Base-by-base conservation (phyloP, 2,888 invertebrate species). In the Balanococcus diminutus region DNA sequence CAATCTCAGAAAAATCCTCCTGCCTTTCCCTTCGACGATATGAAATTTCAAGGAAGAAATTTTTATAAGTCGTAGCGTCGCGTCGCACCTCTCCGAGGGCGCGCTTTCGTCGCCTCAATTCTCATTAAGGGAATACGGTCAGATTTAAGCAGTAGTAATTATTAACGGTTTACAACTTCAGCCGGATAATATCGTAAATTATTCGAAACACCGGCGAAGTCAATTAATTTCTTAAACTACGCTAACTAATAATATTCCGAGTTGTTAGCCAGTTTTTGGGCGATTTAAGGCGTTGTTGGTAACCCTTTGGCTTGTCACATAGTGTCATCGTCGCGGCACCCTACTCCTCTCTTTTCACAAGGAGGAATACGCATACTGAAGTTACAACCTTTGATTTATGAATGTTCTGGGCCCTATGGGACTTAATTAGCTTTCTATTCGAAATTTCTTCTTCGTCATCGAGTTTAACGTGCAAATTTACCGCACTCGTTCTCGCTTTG, bases 361-460 rank as follows among this genome's bases (percentile, higher is more conserved):
- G n/a, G n/a, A 51, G 28, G 81, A 36, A 83, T 36, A 39, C 61
- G 31, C 36, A 36, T 83, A 56, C 83, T 83, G 67, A 56, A 83
- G 67, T 83, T 83, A 83, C 83, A 83, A 83, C 36, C 83, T 32
- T 28, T 83, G 83, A 83, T 83, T 83, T 83, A 83, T 83, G 83
- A 39, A 56, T 61, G 83, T 83, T 61, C 56, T n/a, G 56, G 67
- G 56, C 61, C 83, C 83, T 67, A 16, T 36, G 83, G 83, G 83
- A 83, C 83, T 83, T 83, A 83, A 83, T 83, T 83, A 83, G 83
- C 83, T 83, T 83, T 83, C 83, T 56, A 83, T 83, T 83, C 61
- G 61, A 31, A 51, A 83, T 83, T 61, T 83, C 83, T 61, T 83
- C 83, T 56, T 83, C 83, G 83, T 83, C 83, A 83, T 83, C 83